Conservation (phyloP, 1,140 invertebrate genomes). For the Nymphalis io region DNA sequence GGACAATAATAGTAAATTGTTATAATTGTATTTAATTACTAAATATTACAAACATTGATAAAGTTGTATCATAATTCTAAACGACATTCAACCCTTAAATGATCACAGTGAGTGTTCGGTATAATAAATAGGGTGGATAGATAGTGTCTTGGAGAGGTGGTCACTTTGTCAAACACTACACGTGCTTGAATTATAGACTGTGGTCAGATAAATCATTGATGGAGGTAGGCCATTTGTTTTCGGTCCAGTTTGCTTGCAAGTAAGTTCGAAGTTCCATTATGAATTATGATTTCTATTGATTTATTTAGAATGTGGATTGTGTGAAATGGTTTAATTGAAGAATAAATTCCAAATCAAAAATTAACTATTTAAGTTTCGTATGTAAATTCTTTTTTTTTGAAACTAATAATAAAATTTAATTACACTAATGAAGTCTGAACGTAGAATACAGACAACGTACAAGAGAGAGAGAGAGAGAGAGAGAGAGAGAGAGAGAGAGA, state of each 20-base stretch:
- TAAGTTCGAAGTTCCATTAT: neutral
- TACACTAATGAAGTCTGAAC: too few relatives aligned
- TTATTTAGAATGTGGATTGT: too few relatives aligned
- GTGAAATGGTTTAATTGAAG: too few relatives aligned
- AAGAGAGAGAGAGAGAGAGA: too few relatives aligned
- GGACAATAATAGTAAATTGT: too few relatives aligned
- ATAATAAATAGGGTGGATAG: conserved; percentile 33
- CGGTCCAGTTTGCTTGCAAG: conserved; percentile 4
- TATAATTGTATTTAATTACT: too few relatives aligned
- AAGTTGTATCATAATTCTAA: neutral
- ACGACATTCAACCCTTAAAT: conserved; percentile 27
- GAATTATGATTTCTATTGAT: neutral
- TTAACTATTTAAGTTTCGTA: too few relatives aligned
- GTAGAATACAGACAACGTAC: too few relatives aligned
- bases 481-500: too few relatives aligned
- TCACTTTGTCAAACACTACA: conserved; percentile 35
- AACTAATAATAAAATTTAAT: too few relatives aligned
- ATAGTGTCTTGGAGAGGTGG: conserved; percentile 7
- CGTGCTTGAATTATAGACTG: conserved; percentile 27
- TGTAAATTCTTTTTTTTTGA: too few relatives aligned
- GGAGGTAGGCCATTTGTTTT: conserved; percentile 6
- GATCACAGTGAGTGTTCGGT: neutral
- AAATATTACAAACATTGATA: neutral
- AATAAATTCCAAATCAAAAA: too few relatives aligned
- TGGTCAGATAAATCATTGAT: conserved; percentile 31